Evolutionary conservation across 2,113 vertebrate species (phyloP).

Genomic region (Oncorhynchus clarkii): DNA sequence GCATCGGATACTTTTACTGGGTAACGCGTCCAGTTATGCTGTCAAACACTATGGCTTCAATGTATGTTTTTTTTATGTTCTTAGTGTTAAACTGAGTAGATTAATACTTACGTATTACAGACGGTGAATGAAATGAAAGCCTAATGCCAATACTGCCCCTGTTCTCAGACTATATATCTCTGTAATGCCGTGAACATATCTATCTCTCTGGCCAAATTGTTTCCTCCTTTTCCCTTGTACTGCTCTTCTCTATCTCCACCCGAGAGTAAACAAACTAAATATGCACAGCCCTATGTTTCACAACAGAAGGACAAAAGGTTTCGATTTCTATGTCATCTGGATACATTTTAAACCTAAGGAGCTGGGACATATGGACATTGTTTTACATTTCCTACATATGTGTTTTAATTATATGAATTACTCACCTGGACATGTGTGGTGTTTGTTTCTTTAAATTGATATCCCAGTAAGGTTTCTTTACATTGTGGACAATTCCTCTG

Average conservation of each 20-base stretch:
- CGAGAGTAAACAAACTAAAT: not conserved
- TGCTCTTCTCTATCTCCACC: not conserved
- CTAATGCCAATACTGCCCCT: slow-evolving; percentile 8
- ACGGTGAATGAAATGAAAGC: no score
- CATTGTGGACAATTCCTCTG: no score
- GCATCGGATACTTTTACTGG: no score
- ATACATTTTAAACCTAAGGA: not conserved
- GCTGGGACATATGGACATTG: not conserved
- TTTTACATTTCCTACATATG: not conserved
- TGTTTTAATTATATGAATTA: not conserved
- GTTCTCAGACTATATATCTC: slow-evolving; percentile 24
- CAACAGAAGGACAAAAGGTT: not conserved
- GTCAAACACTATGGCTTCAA: no score
- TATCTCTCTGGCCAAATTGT: not conserved
- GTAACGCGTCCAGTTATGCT: no score
- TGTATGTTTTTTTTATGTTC: no score
- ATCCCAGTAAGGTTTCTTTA: not conserved
- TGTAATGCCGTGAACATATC: not conserved
- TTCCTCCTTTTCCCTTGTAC: not conserved
- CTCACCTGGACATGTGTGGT: not conserved
- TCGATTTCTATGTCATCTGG: not conserved
- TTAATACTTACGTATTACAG: no score
- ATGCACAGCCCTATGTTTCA: not conserved
- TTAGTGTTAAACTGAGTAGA: no score
- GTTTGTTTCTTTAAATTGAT: not conserved